A percentile compares a stretch with the other conserved stretches of the same genome.
Conservation (phyloP, 2,797 vertebrate genomes). For the Gila robusta region DNA sequence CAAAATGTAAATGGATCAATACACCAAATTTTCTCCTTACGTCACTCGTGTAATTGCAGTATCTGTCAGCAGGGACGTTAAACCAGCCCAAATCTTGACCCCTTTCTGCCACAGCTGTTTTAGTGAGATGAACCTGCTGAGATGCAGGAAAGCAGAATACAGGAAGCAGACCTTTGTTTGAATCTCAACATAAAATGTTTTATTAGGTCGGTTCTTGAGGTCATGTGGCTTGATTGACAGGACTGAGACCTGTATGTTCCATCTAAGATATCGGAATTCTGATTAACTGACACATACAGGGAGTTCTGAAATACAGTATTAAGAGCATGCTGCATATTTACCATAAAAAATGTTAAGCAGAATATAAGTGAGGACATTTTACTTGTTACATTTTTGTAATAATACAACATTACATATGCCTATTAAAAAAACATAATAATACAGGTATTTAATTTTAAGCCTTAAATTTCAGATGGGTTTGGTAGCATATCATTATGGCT, state of each 20-base stretch:
- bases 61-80: not conserved
- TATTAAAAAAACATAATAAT: not conserved
- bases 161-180: not conserved
- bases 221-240: not conserved
- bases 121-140: not conserved
- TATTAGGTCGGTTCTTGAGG: not conserved
- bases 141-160: not conserved
- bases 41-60: not conserved
- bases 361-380: not conserved
- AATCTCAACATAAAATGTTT: not conserved
- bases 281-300: constrained; percentile 21
- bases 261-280: not conserved
- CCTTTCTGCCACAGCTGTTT: not conserved
- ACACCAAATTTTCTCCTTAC: not conserved
- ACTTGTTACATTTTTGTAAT: constrained; percentile 9
- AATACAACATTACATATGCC: not conserved
- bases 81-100: not conserved
- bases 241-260: not conserved
- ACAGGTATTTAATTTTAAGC: not conserved
- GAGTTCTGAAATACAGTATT: not conserved
- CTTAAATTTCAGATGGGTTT: not conserved
- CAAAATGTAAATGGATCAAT: not conserved
- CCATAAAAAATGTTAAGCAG: not conserved
- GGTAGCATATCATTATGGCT: not conserved
- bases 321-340: constrained; percentile 25